Base-by-base conservation (phyloP, 1,140 invertebrate species). In the Dreissena polymorpha region DNA sequence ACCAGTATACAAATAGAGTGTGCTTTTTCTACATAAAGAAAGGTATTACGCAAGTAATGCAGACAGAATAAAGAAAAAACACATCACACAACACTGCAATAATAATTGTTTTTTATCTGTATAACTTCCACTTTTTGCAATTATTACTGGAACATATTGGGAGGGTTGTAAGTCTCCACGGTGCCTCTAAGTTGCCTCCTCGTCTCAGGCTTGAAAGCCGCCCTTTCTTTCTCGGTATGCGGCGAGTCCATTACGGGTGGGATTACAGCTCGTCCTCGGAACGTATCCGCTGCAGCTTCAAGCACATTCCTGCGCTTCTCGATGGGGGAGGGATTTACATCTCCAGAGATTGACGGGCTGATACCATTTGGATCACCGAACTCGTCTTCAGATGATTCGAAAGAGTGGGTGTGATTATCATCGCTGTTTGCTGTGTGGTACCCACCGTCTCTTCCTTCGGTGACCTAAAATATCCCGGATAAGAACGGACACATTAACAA, bases 391-490 rank as follows among this genome's bases (percentile, higher is more conserved):
- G 57, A 60, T 18, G 57, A 60, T n/a, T 60, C 21, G 16, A 60
- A n/a, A 3, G 57, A 60, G 16, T 18, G 16, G 57, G 16, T 60
- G 57, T 18, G 57, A 10, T 60, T 60, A 13, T 78, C 76, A 29
- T 78, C 76, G 50, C 76, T 78, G 25, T 78, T 78, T n/a, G 64
- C 76, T 29, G 76, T 78, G 18, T 65, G 49, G 50, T 69, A 78
- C 6, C 76, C 76, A 39, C 76, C 76, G 55, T 70, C 76, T 57
- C 50, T 7, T 39, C 39, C 39, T 39, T 39, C 39, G 39, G 2
- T 39, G 8, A 2, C 39, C 39, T 39, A 39, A 39, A 39, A 8
- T 39, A 39, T 39, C n/a, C n/a, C n/a, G n/a, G n/a, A n/a, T n/a
- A n/a, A n/a, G n/a, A n/a, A n/a, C n/a, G n/a, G n/a, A n/a, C n/a